Evolutionary conservation across 1,140 invertebrate species (phyloP).

Genomic region (Pseudomyrmex flavicornis): DNA sequence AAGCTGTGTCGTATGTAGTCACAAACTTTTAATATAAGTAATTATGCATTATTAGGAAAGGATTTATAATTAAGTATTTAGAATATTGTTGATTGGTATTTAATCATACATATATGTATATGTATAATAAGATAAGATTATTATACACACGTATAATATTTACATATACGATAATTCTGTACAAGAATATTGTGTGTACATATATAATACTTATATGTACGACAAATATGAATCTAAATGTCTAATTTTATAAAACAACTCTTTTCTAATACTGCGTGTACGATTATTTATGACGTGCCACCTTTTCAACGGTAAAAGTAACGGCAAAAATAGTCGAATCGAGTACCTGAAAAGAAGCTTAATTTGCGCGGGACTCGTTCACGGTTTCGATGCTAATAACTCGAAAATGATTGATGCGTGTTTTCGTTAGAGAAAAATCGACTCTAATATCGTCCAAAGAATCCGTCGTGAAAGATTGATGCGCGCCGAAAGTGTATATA

Average conservation of each 20-base stretch:
- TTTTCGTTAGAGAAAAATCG: constrained; percentile 31
- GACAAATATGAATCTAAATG: not conserved
- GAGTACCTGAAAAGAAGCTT: not conserved
- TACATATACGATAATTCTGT: not conserved
- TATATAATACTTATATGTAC: not conserved
- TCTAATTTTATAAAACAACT: too few relatives aligned
- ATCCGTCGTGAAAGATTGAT: constrained; percentile 51
- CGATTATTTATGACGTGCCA: not conserved
- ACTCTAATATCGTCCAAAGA: constrained; percentile 32
- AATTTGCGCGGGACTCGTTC: not conserved
- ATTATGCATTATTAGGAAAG: too few relatives aligned
- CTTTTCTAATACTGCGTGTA: not conserved
- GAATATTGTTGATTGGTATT: too few relatives aligned
- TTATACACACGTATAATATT: too few relatives aligned
- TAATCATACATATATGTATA: too few relatives aligned
- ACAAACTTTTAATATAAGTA: too few relatives aligned
- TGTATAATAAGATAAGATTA: too few relatives aligned
- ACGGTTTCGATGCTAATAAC: constrained; percentile 23
- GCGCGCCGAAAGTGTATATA: not conserved
- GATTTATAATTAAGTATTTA: too few relatives aligned
- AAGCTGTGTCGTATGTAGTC: too few relatives aligned
- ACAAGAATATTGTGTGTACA: too few relatives aligned
- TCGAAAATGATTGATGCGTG: constrained; percentile 43
- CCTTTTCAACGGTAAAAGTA: not conserved
- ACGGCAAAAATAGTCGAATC: not conserved